Base-by-base conservation (phyloP, 2,113 vertebrate species). In the Zapornia atra region DNA sequence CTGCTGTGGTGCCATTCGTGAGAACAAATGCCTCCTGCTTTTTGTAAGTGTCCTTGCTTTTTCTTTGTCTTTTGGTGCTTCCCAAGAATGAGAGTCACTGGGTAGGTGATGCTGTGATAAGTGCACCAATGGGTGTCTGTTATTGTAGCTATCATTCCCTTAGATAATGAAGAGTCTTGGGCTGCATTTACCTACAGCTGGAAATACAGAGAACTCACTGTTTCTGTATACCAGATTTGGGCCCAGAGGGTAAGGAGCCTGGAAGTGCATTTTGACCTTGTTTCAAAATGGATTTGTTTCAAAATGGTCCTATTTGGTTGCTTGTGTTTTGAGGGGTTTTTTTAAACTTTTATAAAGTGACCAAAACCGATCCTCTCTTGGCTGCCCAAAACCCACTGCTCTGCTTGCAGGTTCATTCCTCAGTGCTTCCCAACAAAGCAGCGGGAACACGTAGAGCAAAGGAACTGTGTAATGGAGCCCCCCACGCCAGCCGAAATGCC, bases 21-120 rank as follows among this genome's bases (percentile, higher is more conserved):
- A 99, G 97, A 99, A 99, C 98, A 99, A 98, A 94, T 99, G 99
- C 91, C 98, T 99, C 46, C 98, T 99, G 88, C 98, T 99, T 8
- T 98, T 99, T 64, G 99, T 99, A 98, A 98, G 99, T 99, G 96
- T 12, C 50, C 31, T 46, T 40, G 24, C 22, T 5, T 26, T 20
- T 75, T 38, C 25, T 56, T 2, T 24, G 13, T 40, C 70, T 89
- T 59, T 25, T 50, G 21, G 51, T 72, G 48, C 73, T 70, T 56
- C 54, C 57, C 8, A 38, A n/a, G 33, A 42, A 0, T 25, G 18
- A 21, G 20, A 6, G 8, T n/a, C n/a, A 50, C 22, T 44, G 56
- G 21, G 8, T 3, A 26, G 61, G 6, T 44, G 36, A 10, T 34
- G 21, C 7, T 71, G 51, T 60, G 29, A 5, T 50, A 59, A 73